These are phyloP conservation scores for Callosobruchus maculatus DNA, from an alignment of 2,888 invertebrate species.

Conservation along the genomic window DNA sequence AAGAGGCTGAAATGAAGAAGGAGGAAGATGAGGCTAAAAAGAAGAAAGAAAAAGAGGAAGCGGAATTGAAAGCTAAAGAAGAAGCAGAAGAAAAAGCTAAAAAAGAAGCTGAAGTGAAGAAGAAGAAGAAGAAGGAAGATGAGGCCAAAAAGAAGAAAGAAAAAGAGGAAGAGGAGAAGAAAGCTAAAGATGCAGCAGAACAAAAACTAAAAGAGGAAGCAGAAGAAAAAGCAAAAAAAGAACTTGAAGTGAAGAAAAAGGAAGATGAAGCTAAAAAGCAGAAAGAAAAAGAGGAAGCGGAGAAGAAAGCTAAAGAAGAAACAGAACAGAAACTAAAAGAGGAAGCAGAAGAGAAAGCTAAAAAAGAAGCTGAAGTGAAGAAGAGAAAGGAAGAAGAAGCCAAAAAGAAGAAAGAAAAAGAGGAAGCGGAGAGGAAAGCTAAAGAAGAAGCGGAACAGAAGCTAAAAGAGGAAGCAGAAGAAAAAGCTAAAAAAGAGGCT, in stretches of 20 bases:
- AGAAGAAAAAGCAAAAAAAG: too few relatives aligned
- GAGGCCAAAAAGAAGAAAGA: too few relatives aligned
- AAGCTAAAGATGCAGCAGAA: constrained; percentile 4
- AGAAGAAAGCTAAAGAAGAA: constrained; percentile 10
- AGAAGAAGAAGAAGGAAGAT: not conserved
- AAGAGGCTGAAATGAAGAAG: constrained; percentile 16
- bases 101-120: constrained; percentile 6
- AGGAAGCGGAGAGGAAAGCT: not conserved
- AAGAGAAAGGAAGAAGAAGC: constrained; percentile 10
- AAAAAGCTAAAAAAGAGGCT: constrained; percentile 13
- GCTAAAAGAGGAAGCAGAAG: constrained; percentile 11
- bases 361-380: constrained; percentile 16
- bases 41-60: constrained; percentile 24
- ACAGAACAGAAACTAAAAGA: constrained; percentile 13
- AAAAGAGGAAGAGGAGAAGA: constrained; percentile 10
- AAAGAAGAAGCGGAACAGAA: constrained; percentile 15
- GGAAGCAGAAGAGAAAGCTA: constrained; percentile 10
- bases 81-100: constrained; percentile 2
- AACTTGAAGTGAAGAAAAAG: constrained; percentile 12
- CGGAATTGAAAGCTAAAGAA: constrained; percentile 12
- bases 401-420: constrained; percentile 9
- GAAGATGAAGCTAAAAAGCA: constrained; percentile 13
- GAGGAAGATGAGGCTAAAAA: constrained; percentile 5
- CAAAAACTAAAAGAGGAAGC: constrained; percentile 12
- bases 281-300: constrained; percentile 12